Evolutionary conservation across 2,113 vertebrate genomes (phyloP), one percentile per base, ranked within the genome.

Genomic region (Mystacornis crossleyi): DNA sequence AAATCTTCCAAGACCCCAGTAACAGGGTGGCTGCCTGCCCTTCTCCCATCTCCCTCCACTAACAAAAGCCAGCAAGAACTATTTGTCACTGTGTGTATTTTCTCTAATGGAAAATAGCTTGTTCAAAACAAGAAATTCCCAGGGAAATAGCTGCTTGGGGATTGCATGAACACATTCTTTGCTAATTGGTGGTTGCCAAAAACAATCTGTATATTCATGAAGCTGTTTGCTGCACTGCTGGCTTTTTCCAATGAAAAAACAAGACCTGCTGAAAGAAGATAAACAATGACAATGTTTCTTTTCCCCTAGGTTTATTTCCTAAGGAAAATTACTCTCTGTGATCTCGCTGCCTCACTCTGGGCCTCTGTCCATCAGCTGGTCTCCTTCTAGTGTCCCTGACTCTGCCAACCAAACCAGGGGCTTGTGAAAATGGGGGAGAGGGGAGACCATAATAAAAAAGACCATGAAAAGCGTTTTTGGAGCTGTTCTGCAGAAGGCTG

Each of bases 221-320:
- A 93, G 92, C 85, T 87, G 57, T 82, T 93, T 95, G 92, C 94
- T 94, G 92, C 94, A 81, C 53, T 95, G 88, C 95, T 94, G 92
- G 38, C 70, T 97, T 79, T 51, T 91, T 81, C 70, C 74, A 64
- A 8, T 60, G 73, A 38, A 38, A 91, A 94, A 87, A 72, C 81
- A 93, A 91, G 90, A 75, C 61, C 90, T 93, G 92, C 94, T 80
- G 81, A 43, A 87, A 75, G 87, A 75, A 95, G 95, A 91, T 91
- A 95, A 93, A 91, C 78, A 89, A 34, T 74, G 73, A 78, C 60
- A 82, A 42, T 66, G 25, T 1, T 2, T 19, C 25, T 20, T 51
- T 66, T 65, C 12, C 64, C 26, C 31, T 29, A 33, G 40, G 65
- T 81, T 65, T 42, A 6, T 90, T 88, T 81, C 65, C n/a, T 31